These are phyloP conservation scores for Adineta ricciae DNA, from an alignment of 2,888 invertebrate genomes.

Conservation along the genomic window DNA sequence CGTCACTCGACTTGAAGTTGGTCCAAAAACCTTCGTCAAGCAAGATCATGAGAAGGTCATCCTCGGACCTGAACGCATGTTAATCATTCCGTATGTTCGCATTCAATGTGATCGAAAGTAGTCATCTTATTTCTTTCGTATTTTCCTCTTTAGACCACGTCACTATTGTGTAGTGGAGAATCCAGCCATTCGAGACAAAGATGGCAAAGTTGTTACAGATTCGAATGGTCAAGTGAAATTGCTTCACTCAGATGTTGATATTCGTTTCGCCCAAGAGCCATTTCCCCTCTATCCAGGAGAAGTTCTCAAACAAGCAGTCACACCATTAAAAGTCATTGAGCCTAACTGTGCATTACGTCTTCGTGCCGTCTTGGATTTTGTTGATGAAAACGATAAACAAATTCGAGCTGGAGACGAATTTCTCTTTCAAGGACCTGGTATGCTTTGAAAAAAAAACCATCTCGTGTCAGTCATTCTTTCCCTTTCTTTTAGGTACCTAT, in stretches of 20 bases:
- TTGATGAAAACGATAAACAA: conserved; percentile 40
- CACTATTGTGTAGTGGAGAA: conserved; percentile 53
- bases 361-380: conserved; percentile 49
- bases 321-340: conserved; percentile 47
- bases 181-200: conserved; percentile 47
- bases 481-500: background rate
- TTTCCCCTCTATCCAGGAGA: conserved; percentile 46
- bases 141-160: conserved; percentile 40
- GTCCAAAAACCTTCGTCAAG: conserved; percentile 52
- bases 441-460: too few relatives aligned
- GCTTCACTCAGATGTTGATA: conserved; percentile 52
- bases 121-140: conserved; percentile 7
- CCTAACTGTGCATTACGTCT: conserved; percentile 51
- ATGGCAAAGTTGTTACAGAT: conserved; percentile 41
- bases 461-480: too few relatives aligned
- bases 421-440: conserved; percentile 50
- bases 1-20: conserved; percentile 48
- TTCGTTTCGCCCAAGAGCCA: conserved; percentile 48
- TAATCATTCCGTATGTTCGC: background rate
- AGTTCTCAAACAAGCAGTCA: conserved; percentile 35
- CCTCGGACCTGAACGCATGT: background rate
- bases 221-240: conserved; percentile 49
- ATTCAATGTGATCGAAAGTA: too few relatives aligned
- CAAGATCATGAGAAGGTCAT: conserved; percentile 53
- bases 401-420: conserved; percentile 53